These are phyloP conservation scores for Uria lomvia DNA, from an alignment of 2,113 vertebrate species.

Conservation along the genomic window DNA sequence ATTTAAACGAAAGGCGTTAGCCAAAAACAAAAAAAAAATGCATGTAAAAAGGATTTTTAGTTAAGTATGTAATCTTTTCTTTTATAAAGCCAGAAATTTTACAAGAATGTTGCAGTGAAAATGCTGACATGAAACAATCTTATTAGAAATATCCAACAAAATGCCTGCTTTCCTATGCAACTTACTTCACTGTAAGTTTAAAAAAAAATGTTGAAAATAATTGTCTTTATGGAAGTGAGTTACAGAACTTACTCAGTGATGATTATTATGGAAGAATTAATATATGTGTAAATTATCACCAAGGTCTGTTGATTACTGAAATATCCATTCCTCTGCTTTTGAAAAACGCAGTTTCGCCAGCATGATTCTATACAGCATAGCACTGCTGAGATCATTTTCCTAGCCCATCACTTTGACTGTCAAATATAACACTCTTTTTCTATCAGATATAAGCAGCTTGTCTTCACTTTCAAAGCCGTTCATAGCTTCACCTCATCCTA, in stretches of 20 bases:
- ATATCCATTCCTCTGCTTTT: not conserved
- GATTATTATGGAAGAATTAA: not conserved
- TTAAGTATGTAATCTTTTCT: not conserved
- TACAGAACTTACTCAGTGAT: not conserved
- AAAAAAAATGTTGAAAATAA: not conserved
- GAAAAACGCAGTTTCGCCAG: not conserved
- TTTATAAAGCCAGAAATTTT: not conserved
- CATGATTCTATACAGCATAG: not conserved
- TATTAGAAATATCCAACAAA: not conserved
- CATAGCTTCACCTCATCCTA: constrained; percentile 8
- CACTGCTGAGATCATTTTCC: not conserved
- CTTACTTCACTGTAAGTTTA: not conserved
- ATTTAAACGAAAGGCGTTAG: not conserved
- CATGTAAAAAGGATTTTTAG: not conserved
- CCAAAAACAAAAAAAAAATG: not conserved
- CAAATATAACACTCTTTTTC: constrained; percentile 13
- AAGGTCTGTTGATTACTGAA: not conserved
- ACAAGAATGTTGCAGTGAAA: not conserved
- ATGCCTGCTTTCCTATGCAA: not conserved
- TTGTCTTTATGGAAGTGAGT: not conserved
- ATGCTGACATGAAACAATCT: not conserved
- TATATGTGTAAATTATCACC: not conserved
- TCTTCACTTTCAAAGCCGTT: constrained; percentile 43
- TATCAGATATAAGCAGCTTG: constrained; percentile 53
- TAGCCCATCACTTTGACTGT: not conserved